These are phyloP conservation scores for Poeciliopsis paucimaculata DNA, from an alignment of 2,797 vertebrate genomes.

Conservation along the genomic window DNA sequence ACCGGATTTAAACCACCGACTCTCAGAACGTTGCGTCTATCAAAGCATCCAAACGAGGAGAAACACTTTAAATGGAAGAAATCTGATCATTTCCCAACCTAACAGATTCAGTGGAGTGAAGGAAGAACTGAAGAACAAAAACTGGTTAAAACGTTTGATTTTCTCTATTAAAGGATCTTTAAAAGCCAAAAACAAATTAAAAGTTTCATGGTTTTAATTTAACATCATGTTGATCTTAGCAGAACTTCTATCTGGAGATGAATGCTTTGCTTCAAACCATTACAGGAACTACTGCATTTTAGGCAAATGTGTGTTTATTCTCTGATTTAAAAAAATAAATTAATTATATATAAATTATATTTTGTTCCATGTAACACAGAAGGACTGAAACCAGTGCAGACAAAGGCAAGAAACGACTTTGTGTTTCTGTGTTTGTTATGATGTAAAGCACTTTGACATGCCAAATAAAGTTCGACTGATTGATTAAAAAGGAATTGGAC, in stretches of 20 bases:
- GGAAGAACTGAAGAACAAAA: not conserved
- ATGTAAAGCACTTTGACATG: too few relatives aligned
- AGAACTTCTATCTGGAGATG: not conserved
- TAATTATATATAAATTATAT: too few relatives aligned
- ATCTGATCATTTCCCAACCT: not conserved
- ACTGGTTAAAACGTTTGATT: not conserved
- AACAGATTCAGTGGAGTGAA: not conserved
- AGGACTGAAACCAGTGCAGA: too few relatives aligned
- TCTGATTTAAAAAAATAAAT: not conserved
- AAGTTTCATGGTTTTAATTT: not conserved
- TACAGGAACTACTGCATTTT: not conserved
- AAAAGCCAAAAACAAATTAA: not conserved
- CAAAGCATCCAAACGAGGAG: not conserved
- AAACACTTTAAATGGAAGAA: not conserved
- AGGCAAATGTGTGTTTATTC: not conserved
- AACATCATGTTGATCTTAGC: not conserved
- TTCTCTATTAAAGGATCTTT: not conserved
- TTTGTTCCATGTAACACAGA: too few relatives aligned
- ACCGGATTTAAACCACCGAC: not conserved
- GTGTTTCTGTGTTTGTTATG: too few relatives aligned
- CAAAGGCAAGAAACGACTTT: too few relatives aligned
- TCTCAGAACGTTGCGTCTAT: not conserved
- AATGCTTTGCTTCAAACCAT: too few relatives aligned
- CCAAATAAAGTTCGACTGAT: too few relatives aligned
- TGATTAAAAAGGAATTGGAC: too few relatives aligned